Percentiles rank a stretch among this genome's conserved stretches.
phyloP scores from a whole-genome alignment of 2,797 vertebrate species.

The Gymnothorax reevesii region DNA sequence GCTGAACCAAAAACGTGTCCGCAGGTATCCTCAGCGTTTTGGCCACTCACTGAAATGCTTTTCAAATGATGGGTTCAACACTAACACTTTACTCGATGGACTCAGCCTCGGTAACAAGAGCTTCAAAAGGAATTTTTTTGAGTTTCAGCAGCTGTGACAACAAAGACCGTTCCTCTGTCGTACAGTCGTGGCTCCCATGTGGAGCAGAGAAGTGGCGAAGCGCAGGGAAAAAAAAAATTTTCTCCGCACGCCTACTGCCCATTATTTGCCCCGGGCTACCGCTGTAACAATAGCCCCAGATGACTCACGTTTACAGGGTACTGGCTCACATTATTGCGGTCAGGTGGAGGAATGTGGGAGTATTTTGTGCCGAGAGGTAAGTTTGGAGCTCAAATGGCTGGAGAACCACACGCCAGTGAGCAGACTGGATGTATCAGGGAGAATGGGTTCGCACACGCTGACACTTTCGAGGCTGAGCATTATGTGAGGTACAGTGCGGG shows the following conservation, averaged over 20 bases:
- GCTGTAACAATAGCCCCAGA: conserved; percentile 63
- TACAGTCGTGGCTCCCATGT: not conserved
- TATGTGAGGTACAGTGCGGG: not conserved
- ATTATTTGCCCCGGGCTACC: conserved; percentile 62
- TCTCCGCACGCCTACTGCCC: conserved; percentile 42
- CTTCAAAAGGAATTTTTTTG: conserved; percentile 41
- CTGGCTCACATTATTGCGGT: conserved; percentile 36
- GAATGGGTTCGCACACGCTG: not conserved
- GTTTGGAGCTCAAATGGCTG: not conserved
- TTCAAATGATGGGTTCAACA: conserved; percentile 55
- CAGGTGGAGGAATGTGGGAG: conserved; percentile 58
- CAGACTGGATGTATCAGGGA: not conserved
- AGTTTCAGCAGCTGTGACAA: conserved; percentile 44
- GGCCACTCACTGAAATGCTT: conserved; percentile 56
- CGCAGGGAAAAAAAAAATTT: conserved; percentile 41
- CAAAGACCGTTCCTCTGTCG: not conserved
- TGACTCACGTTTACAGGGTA: conserved; percentile 60
- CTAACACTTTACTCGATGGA: conserved; percentile 63
- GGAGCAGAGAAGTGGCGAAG: conserved; percentile 30
- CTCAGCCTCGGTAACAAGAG: conserved; percentile 37
- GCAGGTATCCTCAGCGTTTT: conserved; percentile 50
- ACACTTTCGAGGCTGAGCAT: not conserved
- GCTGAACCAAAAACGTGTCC: conserved; percentile 30
- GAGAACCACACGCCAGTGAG: not conserved
- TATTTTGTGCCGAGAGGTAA: conserved; percentile 30